Conservation (phyloP, 1,140 invertebrate genomes). For the Orius insidiosus region DNA sequence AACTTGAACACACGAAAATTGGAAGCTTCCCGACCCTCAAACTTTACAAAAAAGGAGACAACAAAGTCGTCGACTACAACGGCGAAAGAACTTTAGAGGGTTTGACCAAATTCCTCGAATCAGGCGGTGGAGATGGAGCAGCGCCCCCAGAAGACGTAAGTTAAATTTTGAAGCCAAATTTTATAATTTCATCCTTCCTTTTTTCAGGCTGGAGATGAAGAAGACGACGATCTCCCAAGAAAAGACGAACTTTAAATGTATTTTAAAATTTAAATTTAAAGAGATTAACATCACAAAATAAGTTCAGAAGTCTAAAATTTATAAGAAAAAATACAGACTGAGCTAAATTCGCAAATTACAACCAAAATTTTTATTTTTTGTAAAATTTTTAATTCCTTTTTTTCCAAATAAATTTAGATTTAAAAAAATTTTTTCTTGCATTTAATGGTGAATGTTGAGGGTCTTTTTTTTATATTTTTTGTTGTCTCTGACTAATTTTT, state of each 20-base stretch:
- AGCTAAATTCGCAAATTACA: neutral
- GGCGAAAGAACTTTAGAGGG: constrained; percentile 89
- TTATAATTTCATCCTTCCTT: constrained; percentile 16
- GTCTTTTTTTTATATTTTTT: too few relatives aligned
- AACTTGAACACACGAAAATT: constrained; percentile 88
- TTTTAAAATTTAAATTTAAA: neutral
- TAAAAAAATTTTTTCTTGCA: neutral
- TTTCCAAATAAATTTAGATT: neutral
- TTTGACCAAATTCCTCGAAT: constrained; percentile 82
- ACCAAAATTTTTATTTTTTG: neutral
- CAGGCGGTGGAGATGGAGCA: constrained; percentile 46
- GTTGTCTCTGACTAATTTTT: too few relatives aligned
- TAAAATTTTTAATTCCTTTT: neutral
- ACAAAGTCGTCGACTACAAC: constrained; percentile 84
- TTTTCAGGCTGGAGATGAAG: constrained; percentile 38
- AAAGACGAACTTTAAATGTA: constrained; percentile 50
- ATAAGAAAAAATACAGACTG: neutral
- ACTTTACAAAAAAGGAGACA: constrained; percentile 81
- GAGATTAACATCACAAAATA: neutral
- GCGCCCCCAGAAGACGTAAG: constrained; percentile 34
- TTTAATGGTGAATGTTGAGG: neutral
- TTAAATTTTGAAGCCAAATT: neutral
- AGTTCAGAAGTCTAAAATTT: neutral
- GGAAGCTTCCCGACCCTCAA: constrained; percentile 94
- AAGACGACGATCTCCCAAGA: constrained; percentile 43